Conservation (phyloP, 2,113 vertebrate species). For the Brachirus orientalis region DNA sequence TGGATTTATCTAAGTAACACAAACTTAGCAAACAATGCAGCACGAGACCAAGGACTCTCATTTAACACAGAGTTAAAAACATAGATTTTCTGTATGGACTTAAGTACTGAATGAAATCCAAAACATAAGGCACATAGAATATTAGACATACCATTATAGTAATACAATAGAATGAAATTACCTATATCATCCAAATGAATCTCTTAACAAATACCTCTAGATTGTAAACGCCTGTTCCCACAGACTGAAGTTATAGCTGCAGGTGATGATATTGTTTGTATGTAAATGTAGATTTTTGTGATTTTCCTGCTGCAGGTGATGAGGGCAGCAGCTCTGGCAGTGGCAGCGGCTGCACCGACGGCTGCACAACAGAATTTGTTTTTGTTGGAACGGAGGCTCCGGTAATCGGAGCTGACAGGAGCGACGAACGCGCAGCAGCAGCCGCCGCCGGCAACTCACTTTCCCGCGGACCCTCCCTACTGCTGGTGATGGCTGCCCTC, state of each 20-base stretch:
- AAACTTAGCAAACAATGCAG: too few relatives aligned
- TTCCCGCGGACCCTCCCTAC: slow-evolving; percentile 64
- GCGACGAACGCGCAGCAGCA: slow-evolving; percentile 85
- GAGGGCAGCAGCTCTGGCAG: slow-evolving; percentile 94
- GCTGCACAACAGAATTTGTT: slow-evolving; percentile 92
- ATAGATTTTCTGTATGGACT: too few relatives aligned
- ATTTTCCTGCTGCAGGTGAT: slow-evolving; percentile 82
- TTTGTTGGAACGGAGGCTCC: slow-evolving; percentile 90
- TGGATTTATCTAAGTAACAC: too few relatives aligned
- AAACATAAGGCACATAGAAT: too few relatives aligned
- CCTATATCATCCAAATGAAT: not conserved
- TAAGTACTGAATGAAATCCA: too few relatives aligned
- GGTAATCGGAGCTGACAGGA: slow-evolving; percentile 84
- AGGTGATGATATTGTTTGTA: not conserved
- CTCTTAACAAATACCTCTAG: too few relatives aligned
- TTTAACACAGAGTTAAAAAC: too few relatives aligned
- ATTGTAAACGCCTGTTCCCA: not conserved
- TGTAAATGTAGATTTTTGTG: slow-evolving; percentile 39
- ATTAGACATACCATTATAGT: too few relatives aligned
- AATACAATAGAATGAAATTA: not conserved
- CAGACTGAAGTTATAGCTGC: not conserved
- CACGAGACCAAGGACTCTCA: too few relatives aligned
- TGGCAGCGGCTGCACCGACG: slow-evolving; percentile 91
- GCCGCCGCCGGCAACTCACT: slow-evolving; percentile 62
- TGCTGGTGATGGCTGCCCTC: slow-evolving; percentile 60